Conservation (phyloP, 35 echinoderm and acorn worm species). For the Ptychodera flava region DNA sequence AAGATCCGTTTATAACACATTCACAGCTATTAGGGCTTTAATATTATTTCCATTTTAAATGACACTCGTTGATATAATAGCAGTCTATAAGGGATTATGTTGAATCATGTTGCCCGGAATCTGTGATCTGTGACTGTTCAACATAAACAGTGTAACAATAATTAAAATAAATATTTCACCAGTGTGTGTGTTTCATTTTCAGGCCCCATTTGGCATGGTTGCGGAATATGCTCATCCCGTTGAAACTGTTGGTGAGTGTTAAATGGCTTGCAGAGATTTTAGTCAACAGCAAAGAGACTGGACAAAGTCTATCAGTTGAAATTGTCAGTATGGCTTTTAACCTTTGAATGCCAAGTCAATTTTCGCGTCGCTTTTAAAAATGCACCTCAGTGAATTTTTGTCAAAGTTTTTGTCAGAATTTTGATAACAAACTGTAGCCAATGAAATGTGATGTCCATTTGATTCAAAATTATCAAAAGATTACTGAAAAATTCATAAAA, state of each 20-base stretch:
- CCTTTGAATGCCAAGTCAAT: no score
- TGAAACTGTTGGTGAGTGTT: slow-evolving; percentile 91
- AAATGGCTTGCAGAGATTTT: not conserved
- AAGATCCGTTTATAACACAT: not conserved
- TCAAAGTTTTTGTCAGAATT: not conserved
- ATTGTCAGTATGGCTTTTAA: no score
- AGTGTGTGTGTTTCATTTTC: not conserved
- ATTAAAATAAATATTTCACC: not conserved
- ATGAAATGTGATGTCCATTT: no score
- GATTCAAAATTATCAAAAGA: no score
- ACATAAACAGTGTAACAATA: not conserved
- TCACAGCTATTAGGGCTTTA: not conserved
- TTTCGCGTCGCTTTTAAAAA: no score
- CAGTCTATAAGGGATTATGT: not conserved
- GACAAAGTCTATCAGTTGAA: no score
- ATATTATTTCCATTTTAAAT: not conserved
- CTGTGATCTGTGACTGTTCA: not conserved
- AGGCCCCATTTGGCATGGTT: slow-evolving; percentile 88
- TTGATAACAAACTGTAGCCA: no score
- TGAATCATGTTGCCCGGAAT: not conserved
- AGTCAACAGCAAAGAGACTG: not conserved
- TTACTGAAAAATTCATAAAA: no score
- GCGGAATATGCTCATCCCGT: slow-evolving; percentile 92
- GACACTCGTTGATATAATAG: not conserved
- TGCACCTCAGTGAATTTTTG: not conserved